A percentile compares a stretch with the other conserved stretches of the same genome.
These are phyloP conservation scores for Rhagonycha fulva DNA, from an alignment of 2,888 invertebrate genomes.

Conservation along the genomic window DNA sequence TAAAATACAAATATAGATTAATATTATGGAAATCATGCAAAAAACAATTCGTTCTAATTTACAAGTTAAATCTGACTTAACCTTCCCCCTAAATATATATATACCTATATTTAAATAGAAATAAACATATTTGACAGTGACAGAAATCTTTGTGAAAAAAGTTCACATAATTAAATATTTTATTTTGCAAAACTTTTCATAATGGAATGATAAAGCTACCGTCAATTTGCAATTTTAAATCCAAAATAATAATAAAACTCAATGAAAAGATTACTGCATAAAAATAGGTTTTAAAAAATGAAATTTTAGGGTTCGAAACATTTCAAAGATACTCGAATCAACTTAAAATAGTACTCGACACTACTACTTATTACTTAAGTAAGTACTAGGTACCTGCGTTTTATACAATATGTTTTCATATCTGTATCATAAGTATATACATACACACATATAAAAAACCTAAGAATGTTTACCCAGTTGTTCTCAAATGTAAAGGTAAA, in stretches of 20 bases:
- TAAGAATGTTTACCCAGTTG: constrained; percentile 25
- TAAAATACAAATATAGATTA: too few species aligned
- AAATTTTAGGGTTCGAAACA: neutral
- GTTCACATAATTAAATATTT: neutral
- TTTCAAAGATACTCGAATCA: neutral
- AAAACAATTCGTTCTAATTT: too few species aligned
- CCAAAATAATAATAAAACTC: neutral
- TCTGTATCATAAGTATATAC: neutral
- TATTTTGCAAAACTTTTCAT: neutral
- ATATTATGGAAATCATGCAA: too few species aligned
- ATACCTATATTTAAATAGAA: neutral
- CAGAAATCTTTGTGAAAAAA: neutral
- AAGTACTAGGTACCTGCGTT: neutral
- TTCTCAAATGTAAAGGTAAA: constrained; percentile 21
- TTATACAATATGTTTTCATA: neutral
- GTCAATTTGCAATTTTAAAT: neutral
- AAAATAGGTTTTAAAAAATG: neutral
- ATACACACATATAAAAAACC: neutral
- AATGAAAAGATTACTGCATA: neutral
- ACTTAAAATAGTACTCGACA: neutral
- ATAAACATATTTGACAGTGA: neutral
- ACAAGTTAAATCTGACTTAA: too few species aligned
- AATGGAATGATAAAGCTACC: neutral
- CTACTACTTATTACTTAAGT: neutral
- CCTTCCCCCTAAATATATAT: neutral